Base-by-base conservation (phyloP, 2,113 vertebrate genomes). In the Phalacrocorax pelagicus region DNA sequence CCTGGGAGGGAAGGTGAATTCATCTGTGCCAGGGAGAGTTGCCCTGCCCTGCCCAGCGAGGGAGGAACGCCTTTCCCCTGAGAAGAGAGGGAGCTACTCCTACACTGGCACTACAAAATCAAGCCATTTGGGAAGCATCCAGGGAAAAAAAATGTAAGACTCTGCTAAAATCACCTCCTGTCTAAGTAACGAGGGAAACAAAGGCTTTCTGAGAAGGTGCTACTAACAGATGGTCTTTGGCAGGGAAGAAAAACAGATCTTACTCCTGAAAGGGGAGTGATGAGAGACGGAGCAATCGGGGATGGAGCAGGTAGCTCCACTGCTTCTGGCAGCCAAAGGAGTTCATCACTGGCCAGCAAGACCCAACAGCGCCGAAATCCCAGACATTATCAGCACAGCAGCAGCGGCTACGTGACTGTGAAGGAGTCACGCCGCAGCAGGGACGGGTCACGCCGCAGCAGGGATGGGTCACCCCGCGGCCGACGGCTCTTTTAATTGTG, bases 331-430 rank as follows among this genome's bases (percentile, higher is more conserved):
- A 34, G 38, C 11, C 74, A 38, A 26, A 87, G 65, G 47, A 54
- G 70, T 18, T 54, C 26, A 27, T 21, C 2, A 1, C 38, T 32
- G 47, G 21, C 17, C 32, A 44, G 55, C 55, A 26, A 52, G 32
- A n/a, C 20, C 5, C 3, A 19, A 9, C 71, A 30, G 27, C 0
- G 0, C 38, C 0, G 0, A 82, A 49, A 58, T 26, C 71, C 44
- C 1, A 0, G 44, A 18, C 0, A 0, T 44, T 72, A 17, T 49
- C 2, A 5, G 74, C 70, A 59, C 69, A 47, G 74, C 87, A 69
- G 49, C 0, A 44, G 44, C 52, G 59, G 55, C 85, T 32, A 19
- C 30, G 6, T 0, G 0, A 49, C 24, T 4, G 36, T 13, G 0
- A 42, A 36, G 32, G 44, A 15, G 21, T 36, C 11, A 1, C 0